These are phyloP conservation scores for Cerastis rubricosa DNA, from an alignment of 2,888 invertebrate genomes.

Conservation along the genomic window DNA sequence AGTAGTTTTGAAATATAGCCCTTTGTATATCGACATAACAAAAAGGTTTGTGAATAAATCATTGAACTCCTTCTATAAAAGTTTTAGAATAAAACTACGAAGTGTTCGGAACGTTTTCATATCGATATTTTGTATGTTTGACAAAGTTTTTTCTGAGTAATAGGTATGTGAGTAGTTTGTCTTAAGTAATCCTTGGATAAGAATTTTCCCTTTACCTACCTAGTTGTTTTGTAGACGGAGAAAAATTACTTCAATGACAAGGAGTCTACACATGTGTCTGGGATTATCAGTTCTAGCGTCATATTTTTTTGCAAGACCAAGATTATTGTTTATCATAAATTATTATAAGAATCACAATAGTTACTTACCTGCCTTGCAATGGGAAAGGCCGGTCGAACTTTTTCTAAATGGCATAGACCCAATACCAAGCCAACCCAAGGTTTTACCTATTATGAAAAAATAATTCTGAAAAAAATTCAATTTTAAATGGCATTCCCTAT, in stretches of 20 bases:
- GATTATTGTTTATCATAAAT: not conserved
- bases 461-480: too few relatives aligned
- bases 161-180: slow-evolving; percentile 9
- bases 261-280: not conserved
- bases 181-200: slow-evolving; percentile 3
- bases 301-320: not conserved
- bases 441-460: too few relatives aligned
- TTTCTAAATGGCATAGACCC: not conserved
- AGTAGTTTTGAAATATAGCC: slow-evolving; percentile 36
- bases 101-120: slow-evolving; percentile 17
- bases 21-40: slow-evolving; percentile 52
- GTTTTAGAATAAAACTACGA: slow-evolving; percentile 29
- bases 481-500: too few relatives aligned
- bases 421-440: too few relatives aligned
- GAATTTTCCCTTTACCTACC: not conserved
- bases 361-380: not conserved
- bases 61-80: slow-evolving; percentile 27
- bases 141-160: too few relatives aligned
- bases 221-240: not conserved
- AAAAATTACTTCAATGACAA: not conserved
- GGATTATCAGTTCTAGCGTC: not conserved
- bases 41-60: slow-evolving; percentile 50
- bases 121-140: slow-evolving; percentile 17
- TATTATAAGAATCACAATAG: not conserved
- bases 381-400: not conserved